Conservation (phyloP, 2,888 invertebrate genomes). For the Colostygia pectinataria region DNA sequence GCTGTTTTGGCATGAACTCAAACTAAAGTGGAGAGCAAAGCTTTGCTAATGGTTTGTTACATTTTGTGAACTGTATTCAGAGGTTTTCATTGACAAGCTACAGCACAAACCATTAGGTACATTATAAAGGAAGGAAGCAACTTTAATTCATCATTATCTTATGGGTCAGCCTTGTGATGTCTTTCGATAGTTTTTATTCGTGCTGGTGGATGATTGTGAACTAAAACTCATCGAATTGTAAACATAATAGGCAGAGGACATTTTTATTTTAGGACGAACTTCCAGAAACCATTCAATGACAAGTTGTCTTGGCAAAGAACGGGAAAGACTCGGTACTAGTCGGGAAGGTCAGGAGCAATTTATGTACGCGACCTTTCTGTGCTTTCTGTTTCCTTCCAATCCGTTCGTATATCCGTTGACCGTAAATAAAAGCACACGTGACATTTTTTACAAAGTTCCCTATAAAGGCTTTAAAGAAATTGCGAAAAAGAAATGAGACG, state of each 20-base stretch:
- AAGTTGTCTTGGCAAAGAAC: constrained; percentile 21
- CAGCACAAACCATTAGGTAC: background rate
- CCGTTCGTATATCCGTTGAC: constrained; percentile 8
- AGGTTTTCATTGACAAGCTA: constrained; percentile 3
- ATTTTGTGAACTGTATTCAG: background rate
- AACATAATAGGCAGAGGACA: background rate
- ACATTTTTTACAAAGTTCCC: no score
- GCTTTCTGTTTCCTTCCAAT: constrained; percentile 10
- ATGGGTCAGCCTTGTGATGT: no score
- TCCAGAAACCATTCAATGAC: constrained; percentile 8
- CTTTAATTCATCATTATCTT: no score
- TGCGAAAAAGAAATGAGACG: no score
- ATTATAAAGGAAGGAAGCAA: no score
- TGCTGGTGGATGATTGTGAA: no score
- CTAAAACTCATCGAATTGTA: no score
- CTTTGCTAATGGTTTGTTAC: constrained; percentile 5
- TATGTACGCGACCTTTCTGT: constrained; percentile 13
- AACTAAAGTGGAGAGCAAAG: constrained; percentile 41
- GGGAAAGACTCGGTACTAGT: constrained; percentile 8
- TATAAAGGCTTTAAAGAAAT: no score
- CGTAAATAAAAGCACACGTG: background rate
- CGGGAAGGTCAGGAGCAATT: constrained; percentile 18
- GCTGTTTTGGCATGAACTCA: constrained; percentile 65
- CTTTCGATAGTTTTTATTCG: no score
- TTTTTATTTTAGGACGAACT: no score